Evolutionary conservation across 2,113 vertebrate genomes (phyloP), one percentile per base, ranked within the genome.

Genomic region (Elaphurus davidianus): DNA sequence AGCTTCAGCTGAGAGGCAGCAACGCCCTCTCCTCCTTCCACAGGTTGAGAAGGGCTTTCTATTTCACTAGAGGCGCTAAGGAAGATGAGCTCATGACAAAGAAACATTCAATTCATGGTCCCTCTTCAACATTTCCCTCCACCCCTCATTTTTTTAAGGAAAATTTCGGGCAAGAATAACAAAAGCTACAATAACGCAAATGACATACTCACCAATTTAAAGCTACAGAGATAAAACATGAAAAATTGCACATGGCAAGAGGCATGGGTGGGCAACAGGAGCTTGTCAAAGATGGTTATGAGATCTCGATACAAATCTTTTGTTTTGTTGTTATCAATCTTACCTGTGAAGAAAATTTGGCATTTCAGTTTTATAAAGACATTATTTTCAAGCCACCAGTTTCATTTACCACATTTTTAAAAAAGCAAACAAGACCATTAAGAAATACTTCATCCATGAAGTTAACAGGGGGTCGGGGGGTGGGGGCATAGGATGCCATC

Each of bases 201-300:
- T 28, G 43, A 33, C 19, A 67, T 40, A 99, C 99, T 99, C 96
- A 99, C 99, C 99, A 99, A 92, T 98, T 99, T 99, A 99, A 99
- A 99, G 99, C 99, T 99, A 98, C 99, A 99, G 96, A 99, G 99
- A 98, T 99, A 99, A 96, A 99, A 99, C 96, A 99, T 98, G 88
- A 98, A 98, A 98, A 99, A 99, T 96, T 99, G 99, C n/a, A 99
- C 99, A 0, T 99, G 99, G 97, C 99, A 99, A 4, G 99, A 99
- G 62, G 99, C 99, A 1, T 99, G 99, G 3, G 99, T 99, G 16
- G 99, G 99, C 95, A 99, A 99, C 54, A 99, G 99, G 84, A 99
- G 99, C 97, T 99, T 99, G 98, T 99, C 99, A 96, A 99, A 99
- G 92, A 99, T 98, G 28, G 97, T 98, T 98, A 99, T 74, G 74